Conservation (phyloP, 2,113 vertebrate species). For the Etia nguti region DNA sequence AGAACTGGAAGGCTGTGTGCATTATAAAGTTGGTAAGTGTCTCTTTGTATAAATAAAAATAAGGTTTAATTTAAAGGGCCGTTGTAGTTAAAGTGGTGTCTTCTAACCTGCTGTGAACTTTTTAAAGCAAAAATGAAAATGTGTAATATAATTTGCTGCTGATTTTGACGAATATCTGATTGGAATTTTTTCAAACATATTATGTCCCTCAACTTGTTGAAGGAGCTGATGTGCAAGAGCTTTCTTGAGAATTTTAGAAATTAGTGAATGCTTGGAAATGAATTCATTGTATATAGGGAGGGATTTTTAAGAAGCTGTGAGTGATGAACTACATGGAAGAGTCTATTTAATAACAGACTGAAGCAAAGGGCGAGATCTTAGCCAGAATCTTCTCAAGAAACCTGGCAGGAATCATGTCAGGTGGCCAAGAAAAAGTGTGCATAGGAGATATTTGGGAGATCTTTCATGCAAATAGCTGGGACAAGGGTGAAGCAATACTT, state of each 20-base stretch:
- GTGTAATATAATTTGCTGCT: not conserved
- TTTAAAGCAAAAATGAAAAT: not conserved
- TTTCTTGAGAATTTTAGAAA: not conserved
- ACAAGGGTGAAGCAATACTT: not conserved
- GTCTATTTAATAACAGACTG: not conserved
- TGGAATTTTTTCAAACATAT: not conserved
- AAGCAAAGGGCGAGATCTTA: not conserved
- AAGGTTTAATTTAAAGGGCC: rapidly evolving
- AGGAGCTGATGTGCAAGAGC: not conserved
- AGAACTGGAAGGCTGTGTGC: conserved; percentile 94
- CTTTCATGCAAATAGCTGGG: not conserved
- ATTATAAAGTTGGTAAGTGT: conserved; percentile 97
- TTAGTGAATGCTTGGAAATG: not conserved
- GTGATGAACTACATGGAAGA: not conserved
- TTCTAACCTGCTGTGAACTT: not conserved
- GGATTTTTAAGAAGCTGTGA: not conserved
- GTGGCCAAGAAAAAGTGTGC: not conserved
- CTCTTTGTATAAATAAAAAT: not conserved
- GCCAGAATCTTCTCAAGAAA: not conserved
- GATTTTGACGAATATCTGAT: not conserved
- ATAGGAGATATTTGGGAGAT: not conserved
- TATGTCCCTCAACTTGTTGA: not conserved
- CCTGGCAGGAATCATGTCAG: not conserved
- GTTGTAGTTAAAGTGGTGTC: not conserved
- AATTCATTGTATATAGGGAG: not conserved